These are phyloP conservation scores for Chamaea fasciata DNA, from an alignment of 2,113 vertebrate species.

Conservation along the genomic window DNA sequence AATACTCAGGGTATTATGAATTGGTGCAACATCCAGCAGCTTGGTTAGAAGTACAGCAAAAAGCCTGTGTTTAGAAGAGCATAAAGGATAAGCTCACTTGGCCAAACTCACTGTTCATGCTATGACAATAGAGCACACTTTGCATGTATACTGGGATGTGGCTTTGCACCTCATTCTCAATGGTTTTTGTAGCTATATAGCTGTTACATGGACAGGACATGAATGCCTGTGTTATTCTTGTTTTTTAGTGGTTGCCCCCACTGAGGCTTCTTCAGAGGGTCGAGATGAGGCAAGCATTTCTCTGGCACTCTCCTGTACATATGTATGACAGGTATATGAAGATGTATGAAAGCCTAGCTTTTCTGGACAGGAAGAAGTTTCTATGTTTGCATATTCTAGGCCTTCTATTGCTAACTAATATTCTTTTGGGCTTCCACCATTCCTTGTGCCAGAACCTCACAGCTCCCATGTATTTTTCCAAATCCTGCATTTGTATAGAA, in stretches of 20 bases:
- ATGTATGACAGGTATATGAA: not conserved
- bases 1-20: not conserved
- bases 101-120: not conserved
- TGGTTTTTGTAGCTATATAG: not conserved
- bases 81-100: not conserved
- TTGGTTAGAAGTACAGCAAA: not conserved
- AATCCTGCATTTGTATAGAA: not conserved
- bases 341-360: not conserved
- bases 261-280: not conserved
- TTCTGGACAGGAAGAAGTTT: not conserved
- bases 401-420: not conserved
- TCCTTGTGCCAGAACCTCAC: not conserved
- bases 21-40: not conserved
- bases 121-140: not conserved
- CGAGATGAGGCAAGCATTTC: not conserved
- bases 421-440: not conserved
- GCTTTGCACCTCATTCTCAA: not conserved
- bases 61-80: not conserved
- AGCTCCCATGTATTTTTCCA: not conserved
- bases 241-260: not conserved
- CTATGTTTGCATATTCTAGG: not conserved
- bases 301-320: not conserved
- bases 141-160: not conserved
- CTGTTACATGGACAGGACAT: not conserved
- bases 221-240: not conserved